Percentiles rank a stretch among this genome's conserved stretches.
phyloP scores from a whole-genome alignment of 1,140 invertebrate species.

The Drosophila prosaltans region DNA sequence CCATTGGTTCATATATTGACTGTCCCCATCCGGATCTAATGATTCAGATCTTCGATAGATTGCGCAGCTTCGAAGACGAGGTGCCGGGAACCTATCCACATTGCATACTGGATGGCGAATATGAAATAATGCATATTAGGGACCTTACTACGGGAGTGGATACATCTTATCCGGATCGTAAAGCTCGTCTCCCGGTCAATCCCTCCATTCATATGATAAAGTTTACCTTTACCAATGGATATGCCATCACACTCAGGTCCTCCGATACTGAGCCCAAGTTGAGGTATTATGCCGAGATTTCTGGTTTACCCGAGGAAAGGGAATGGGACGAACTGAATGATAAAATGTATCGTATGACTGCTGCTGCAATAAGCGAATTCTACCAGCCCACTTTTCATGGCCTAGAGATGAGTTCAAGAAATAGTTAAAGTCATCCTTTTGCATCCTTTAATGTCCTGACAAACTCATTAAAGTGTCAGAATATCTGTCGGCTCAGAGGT shows the following conservation, averaged over 20 bases:
- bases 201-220: slow-evolving; percentile 94
- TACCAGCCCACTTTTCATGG: slow-evolving; percentile 90
- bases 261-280: slow-evolving; percentile 99
- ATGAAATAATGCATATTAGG: slow-evolving; percentile 89
- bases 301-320: slow-evolving; percentile 88
- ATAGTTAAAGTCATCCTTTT: not conserved
- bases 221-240: slow-evolving; percentile 94
- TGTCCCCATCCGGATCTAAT: slow-evolving; percentile 90
- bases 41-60: slow-evolving; percentile 90
- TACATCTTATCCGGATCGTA: slow-evolving; percentile 87
- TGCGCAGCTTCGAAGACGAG: slow-evolving; percentile 89
- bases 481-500: slow-evolving; percentile 14
- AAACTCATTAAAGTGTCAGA: slow-evolving; percentile 52
- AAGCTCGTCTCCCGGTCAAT: slow-evolving; percentile 90
- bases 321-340: slow-evolving; percentile 87
- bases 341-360: slow-evolving; percentile 89
- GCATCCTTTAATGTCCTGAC: slow-evolving; percentile 8
- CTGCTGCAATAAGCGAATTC: slow-evolving; percentile 90
- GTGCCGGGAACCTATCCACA: slow-evolving; percentile 86
- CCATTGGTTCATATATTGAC: slow-evolving; percentile 92
- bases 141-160: slow-evolving; percentile 96
- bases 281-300: slow-evolving; percentile 97
- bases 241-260: slow-evolving; percentile 93
- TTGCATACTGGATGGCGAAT: slow-evolving; percentile 88
- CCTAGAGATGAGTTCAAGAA: slow-evolving; percentile 57